A percentile compares a stretch with the other conserved stretches of the same genome.
These are phyloP conservation scores for Lophius piscatorius DNA, from an alignment of 2,113 vertebrate genomes.

Conservation along the genomic window DNA sequence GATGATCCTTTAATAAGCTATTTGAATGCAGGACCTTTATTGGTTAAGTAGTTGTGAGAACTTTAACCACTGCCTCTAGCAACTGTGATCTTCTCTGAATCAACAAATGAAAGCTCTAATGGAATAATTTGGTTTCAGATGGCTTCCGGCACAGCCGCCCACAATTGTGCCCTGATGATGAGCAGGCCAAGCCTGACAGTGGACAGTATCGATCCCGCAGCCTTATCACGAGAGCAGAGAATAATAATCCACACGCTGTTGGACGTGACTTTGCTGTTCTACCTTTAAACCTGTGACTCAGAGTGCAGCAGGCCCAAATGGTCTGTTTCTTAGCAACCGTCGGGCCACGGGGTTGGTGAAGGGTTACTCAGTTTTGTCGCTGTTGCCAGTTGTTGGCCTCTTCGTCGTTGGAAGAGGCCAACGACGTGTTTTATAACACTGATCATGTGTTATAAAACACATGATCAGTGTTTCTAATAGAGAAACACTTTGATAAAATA, in stretches of 20 bases:
- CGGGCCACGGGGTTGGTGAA: not conserved
- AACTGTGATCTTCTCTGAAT: slow-evolving; percentile 1
- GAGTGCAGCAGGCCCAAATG: slow-evolving; percentile 4
- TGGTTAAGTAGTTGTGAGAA: no score
- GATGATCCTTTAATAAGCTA: no score
- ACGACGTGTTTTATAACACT: no score
- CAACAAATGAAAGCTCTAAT: not conserved
- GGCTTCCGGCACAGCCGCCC: no score
- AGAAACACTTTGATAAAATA: no score
- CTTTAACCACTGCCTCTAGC: no score
- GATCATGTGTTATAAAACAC: no score
- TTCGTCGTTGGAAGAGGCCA: no score
- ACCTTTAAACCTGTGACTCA: slow-evolving; percentile 7
- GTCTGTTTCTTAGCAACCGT: slow-evolving; percentile 54
- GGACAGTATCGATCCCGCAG: slow-evolving; percentile 12
- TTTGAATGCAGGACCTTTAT: no score
- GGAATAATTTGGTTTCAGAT: slow-evolving; percentile 1
- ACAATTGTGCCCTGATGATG: slow-evolving; percentile 1
- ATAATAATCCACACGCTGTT: not conserved
- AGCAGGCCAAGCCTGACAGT: slow-evolving; percentile 3
- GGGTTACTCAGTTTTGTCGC: not conserved
- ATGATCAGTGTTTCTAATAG: no score
- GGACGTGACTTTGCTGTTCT: slow-evolving; percentile 1
- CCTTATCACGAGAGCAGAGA: slow-evolving; percentile 2
- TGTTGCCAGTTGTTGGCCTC: no score